Evolutionary conservation across 1,140 invertebrate genomes (phyloP), one percentile per base, ranked within the genome.

Genomic region (Diuraphis noxia): DNA sequence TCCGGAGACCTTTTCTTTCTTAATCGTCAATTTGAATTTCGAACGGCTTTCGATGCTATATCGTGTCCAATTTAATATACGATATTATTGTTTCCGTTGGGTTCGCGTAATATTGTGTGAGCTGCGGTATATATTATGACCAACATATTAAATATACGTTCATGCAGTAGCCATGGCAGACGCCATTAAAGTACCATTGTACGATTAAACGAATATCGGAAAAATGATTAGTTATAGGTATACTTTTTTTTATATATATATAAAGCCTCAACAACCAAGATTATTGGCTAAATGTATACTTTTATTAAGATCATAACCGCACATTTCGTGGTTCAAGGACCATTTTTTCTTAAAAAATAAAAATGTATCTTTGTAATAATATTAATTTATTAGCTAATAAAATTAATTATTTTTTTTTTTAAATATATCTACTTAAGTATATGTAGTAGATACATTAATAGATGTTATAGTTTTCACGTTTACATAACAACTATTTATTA

Each of bases 21-120:
- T 85, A 43, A 34, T 23, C 41, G n/a, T 43, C 34, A 25, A 49
- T 86, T 86, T 86, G 43, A 86, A 86, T 86, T 49, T 49, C 84
- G 34, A 86, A 30, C 40, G 17, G 34, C 43, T 17, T n/a, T 21
- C n/a, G 43, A 49, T 49, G 84, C 23, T 38, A 30, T 49, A 79
- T 86, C 49, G 30, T 34, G 43, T 86, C 84, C 84, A 36, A 49
- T 86, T 86, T 23, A 25, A 81, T 81, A 40, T 81, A 81, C 36
- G 38, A 85, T 46, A 34, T 85, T 46, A 34, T 85, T 43, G 82
- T 85, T 85, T 46, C 82, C 41, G 41, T 46, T 38, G 79, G 21
- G 36, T 81, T 25, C 36, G 30, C 36, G 30, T 81, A 25, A 40
- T 81, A 72, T 72, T 72, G 13, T 72, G 30, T n/a, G 56, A 72